These are phyloP conservation scores for Lycaon pictus DNA, from an alignment of 2,113 vertebrate genomes.

Conservation along the genomic window DNA sequence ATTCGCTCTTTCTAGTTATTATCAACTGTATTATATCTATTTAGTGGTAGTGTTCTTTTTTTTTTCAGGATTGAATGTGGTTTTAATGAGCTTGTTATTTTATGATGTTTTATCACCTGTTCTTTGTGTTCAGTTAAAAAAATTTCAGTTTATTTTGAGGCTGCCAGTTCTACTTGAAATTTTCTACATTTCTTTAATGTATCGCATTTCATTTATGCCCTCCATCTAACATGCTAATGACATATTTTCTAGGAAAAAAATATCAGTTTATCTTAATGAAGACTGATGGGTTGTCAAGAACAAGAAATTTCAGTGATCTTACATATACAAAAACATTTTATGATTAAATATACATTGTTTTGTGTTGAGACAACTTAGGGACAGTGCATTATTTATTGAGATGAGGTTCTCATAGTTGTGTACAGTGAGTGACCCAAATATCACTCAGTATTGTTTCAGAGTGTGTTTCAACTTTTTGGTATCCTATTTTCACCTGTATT, in stretches of 20 bases:
- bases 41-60: neutral
- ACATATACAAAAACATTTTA: neutral
- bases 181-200: conserved; percentile 17
- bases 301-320: conserved; percentile 4
- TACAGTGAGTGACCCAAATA: neutral
- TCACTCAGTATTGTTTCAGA: neutral
- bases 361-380: neutral
- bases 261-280: neutral
- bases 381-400: neutral
- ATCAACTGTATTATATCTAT: neutral
- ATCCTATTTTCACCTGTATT: conserved; percentile 7
- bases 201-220: neutral
- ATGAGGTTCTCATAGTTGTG: neutral
- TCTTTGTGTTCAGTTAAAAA: neutral
- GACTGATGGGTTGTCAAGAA: neutral
- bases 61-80: neutral
- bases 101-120: neutral
- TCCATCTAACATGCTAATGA: neutral
- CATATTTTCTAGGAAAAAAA: conserved; percentile 27
- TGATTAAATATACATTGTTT: conserved; percentile 15
- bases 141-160: neutral
- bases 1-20: neutral
- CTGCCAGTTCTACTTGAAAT: neutral
- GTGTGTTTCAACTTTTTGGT: neutral
- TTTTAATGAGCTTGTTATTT: conserved; percentile 6